Conservation (phyloP, 1,140 invertebrate species). For the Drosophila fuyamai region DNA sequence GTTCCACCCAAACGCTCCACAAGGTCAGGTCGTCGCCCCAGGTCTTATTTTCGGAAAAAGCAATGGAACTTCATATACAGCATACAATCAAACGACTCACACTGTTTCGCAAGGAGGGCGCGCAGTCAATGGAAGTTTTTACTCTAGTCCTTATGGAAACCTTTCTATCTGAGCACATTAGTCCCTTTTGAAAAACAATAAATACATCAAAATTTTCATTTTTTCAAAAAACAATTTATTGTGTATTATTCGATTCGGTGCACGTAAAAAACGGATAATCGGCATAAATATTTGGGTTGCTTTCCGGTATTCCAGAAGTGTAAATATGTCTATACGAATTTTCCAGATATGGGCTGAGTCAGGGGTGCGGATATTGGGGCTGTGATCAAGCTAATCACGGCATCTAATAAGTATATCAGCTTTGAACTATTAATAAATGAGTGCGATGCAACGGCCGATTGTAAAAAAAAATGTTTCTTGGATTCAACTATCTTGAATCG, state of each 20-base stretch:
- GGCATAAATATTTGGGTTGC: slow-evolving; percentile 36
- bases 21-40: neutral
- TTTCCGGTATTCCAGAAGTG: slow-evolving; percentile 80
- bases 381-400: slow-evolving; percentile 28
- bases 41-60: neutral
- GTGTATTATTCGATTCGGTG: slow-evolving; percentile 13
- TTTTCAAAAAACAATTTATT: slow-evolving; percentile 66
- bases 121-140: neutral
- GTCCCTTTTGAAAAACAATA: slow-evolving; percentile 2
- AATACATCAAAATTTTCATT: slow-evolving; percentile 24
- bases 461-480: slow-evolving; percentile 6
- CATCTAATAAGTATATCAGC: slow-evolving; percentile 68
- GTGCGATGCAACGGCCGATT: neutral
- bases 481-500: slow-evolving; percentile 60
- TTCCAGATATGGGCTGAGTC: slow-evolving; percentile 51
- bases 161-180: slow-evolving; percentile 21
- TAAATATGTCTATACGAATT: slow-evolving; percentile 50
- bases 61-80: slow-evolving; percentile 9
- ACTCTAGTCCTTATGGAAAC: slow-evolving; percentile 39
- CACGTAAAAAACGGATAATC: slow-evolving; percentile 48
- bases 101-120: neutral
- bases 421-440: slow-evolving; percentile 56
- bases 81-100: neutral
- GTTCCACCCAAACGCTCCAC: neutral
- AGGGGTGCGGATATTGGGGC: slow-evolving; percentile 57